phyloP scores from a whole-genome alignment of 1,140 invertebrate genomes.

The Drosophila tristis region DNA sequence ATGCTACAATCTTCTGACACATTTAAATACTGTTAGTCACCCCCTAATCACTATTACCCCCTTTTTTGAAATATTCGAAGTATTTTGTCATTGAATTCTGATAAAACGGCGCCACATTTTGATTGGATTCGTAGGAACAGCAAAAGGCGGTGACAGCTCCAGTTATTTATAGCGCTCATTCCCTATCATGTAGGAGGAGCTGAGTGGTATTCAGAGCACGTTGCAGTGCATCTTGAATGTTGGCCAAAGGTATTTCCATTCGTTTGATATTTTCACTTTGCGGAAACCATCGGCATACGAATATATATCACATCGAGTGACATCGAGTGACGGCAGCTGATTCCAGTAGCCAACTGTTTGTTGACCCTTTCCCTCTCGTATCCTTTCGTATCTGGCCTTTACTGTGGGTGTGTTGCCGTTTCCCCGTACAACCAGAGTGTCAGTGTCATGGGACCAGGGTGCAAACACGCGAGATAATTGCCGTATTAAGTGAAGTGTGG shows the following conservation, averaged over 20 bases:
- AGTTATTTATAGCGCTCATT: slow-evolving; percentile 23
- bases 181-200: not conserved
- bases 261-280: slow-evolving; percentile 35
- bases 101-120: slow-evolving; percentile 15
- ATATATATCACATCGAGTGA: not conserved
- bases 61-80: not conserved
- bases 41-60: not conserved
- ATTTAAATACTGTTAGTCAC: no score
- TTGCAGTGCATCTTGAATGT: slow-evolving; percentile 7
- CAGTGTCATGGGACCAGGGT: slow-evolving; percentile 15
- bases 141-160: slow-evolving; percentile 3
- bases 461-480: slow-evolving; percentile 59
- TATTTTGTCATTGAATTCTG: slow-evolving; percentile 19
- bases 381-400: not conserved
- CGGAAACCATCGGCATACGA: slow-evolving; percentile 5
- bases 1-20: not conserved
- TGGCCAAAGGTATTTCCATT: not conserved
- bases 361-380: not conserved
- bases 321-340: not conserved
- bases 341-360: slow-evolving; percentile 11
- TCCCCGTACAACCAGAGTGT: no score
- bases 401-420: not conserved
- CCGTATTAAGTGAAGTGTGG: slow-evolving; percentile 61
- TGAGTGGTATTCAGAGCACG: slow-evolving; percentile 22
- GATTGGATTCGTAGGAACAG: slow-evolving; percentile 16